These are phyloP conservation scores for Pomacea maculata DNA, from an alignment of 1,140 invertebrate species.

Conservation along the genomic window DNA sequence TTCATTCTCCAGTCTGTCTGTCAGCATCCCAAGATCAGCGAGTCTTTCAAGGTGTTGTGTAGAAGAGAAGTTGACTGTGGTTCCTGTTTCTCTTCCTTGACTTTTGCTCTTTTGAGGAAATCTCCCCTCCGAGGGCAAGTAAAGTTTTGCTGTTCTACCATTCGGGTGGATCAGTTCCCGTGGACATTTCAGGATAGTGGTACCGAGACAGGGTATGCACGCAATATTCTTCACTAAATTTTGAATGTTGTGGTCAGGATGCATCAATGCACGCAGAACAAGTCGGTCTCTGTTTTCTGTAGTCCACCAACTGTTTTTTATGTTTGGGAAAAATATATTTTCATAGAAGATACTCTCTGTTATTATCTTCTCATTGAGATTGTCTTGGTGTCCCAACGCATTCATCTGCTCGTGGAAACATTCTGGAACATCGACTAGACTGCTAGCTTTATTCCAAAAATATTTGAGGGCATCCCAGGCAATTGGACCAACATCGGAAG, in stretches of 20 bases:
- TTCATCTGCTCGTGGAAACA: conserved; percentile 9
- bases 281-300: conserved; percentile 20
- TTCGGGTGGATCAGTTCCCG: conserved; percentile 18
- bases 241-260: conserved; percentile 6
- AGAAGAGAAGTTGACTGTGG: neutral
- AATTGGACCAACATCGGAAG: conserved; percentile 9
- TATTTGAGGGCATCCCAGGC: conserved; percentile 12
- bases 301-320: conserved; percentile 9
- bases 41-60: too few species aligned
- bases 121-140: conserved; percentile 8
- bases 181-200: conserved; percentile 9
- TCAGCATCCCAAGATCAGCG: conserved; percentile 31
- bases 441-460: conserved; percentile 17
- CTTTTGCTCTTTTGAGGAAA: conserved; percentile 14
- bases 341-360: conserved; percentile 12
- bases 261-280: conserved; percentile 9
- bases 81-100: neutral
- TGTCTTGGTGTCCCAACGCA: neutral
- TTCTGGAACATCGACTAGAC: conserved; percentile 19
- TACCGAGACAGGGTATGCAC: conserved; percentile 17
- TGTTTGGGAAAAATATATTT: conserved; percentile 21
- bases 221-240: conserved; percentile 3
- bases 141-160: conserved; percentile 15
- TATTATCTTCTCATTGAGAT: conserved; percentile 1
- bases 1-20: conserved; percentile 21